Evolutionary conservation across 2,113 vertebrate genomes (phyloP), one percentile per base, ranked within the genome.

Genomic region (Donacobius atricapilla): DNA sequence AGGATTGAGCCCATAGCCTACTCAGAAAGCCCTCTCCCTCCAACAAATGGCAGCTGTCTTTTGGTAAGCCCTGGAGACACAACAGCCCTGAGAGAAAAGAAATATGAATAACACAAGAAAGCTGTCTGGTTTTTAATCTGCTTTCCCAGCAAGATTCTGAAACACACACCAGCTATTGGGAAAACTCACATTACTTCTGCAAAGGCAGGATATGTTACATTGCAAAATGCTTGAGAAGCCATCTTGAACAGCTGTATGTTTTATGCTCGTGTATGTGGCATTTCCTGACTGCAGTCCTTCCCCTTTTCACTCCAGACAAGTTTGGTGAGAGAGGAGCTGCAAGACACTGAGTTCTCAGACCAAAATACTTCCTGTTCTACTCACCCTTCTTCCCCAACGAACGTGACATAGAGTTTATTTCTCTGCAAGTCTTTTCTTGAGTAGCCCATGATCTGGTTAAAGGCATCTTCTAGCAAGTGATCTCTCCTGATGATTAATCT

Each of bases 381-480:
- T 99, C 96, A 99, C 99, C 99, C 99, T 96, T 99, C 99, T 97
- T 99, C 99, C 65, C 99, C 99, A 13, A 99, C 99, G 44, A 99
- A 99, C 5, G 99, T 99, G 96, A 99, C 99, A 45, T 99, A 99
- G 31, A 99, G 98, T 94, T 99, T 99, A 95, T 99, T 99, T 94
- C 99, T 99, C 97, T 99, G 99, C 61, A 99, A 98, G 93, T 99
- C 99, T 97, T 99, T 99, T 76, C 99, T 98, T 69, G 99, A 99
- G 95, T 99, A 99, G 83, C 99, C 99, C 99, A 99, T 99, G 92
- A 99, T 99, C 98, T 99, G 99, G 96, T 99, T 99, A 78, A 99
- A 99, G 96, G 99, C 99, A 83, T 99, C 99, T 97, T 99, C 99
- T 78, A 99, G 97, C 91, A 99, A 98, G 96, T 99, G 99, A 94